Evolutionary conservation across 2,797 vertebrate species (phyloP), one percentile per base, ranked within the genome.

Genomic region (Pygocentrus nattereri): DNA sequence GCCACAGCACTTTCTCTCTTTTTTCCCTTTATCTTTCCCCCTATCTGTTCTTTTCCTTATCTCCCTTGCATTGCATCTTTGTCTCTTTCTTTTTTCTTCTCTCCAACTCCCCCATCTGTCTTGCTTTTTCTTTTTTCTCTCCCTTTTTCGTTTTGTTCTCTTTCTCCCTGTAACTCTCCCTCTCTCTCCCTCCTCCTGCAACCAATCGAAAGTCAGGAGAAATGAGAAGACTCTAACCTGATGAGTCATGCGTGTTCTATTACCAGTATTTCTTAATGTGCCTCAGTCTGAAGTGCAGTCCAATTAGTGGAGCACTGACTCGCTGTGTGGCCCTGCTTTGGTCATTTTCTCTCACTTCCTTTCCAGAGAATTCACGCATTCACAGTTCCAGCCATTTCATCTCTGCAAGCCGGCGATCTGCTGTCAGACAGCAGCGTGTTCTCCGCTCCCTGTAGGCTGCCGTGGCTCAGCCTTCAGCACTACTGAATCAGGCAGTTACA

Each of bases 191-290:
- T 34, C 68, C 62, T 50, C 72, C 27, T 31, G 15, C 2, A 4
- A 16, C 25, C 31, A 67, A 47, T 15, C 72, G 38, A 21, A 69
- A 69, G 64, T 61, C 13, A 21, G 41, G 54, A 69, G n/a, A 68
- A 25, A 50, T 16, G 31, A 38, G 76, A 67, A 56, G 27, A 61
- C 49, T 38, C 50, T 50, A 47, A 25, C 50, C 50, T 67, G 21
- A 61, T 81, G 64, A 79, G 34, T 76, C 71, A 59, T 76, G 16
- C 49, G 11, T 44, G 54, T 74, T 79, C 49, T 67, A 58, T 69
- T 72, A 76, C 75, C 67, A 54, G 30, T 70, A 34, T 62, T 23
- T 58, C 15, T 38, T 30, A 27, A 70, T 30, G 18, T 19, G 31
- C 16, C 47, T 62, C 61, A 58, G 21, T n/a, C n/a, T 62, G 41